Evolutionary conservation across 2,797 vertebrate species (phyloP), one percentile per base, ranked within the genome.

Genomic region (Tinamus major): DNA sequence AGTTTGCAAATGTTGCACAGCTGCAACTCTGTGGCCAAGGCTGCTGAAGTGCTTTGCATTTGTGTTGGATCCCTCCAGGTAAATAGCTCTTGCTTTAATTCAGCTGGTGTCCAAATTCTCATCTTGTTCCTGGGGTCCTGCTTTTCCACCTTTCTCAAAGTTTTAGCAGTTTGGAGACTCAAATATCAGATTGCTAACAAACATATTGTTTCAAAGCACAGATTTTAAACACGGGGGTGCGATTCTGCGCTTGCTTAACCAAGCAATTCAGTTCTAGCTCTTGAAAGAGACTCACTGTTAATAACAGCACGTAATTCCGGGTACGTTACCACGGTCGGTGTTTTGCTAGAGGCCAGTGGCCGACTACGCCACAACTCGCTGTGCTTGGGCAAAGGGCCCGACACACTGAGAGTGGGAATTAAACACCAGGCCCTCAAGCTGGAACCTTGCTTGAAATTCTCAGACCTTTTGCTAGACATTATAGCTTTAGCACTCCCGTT

Each of bases 401-500:
- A 29, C 0, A 0, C 39, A 6, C 62, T 23, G 49, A 6, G 55
- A 67, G 31, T 42, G 49, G 23, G 35, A 53, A 9, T 55, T 37
- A n/a, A 12, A 37, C 64, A 19, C 49, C 17, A 59, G 29, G 37
- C 42, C 70, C 42, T 81, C 37, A 10, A 63, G 9, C 55, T 76
- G 3, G 27, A 1, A 39, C 62, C 6, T 3, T 17, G 29, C 24
- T 63, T 63, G 10, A 39, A 53, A 21, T 44, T 53, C 18, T 18
- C 17, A 3, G 49, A 15, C 15, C 55, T 90, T 87, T 69, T 78
- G 14, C 26, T 13, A 15, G 55, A 42, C 51, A 9, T 42, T 79
- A 1, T 37, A 26, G n/a, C 82, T 93, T 89, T 78, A 89, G 74
- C 76, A 87, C n/a, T 84, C 23, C 62, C 19, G 16, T 90, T 87